Evolutionary conservation across 1,140 invertebrate species (phyloP).

Genomic region (Frieseomelitta varia): DNA sequence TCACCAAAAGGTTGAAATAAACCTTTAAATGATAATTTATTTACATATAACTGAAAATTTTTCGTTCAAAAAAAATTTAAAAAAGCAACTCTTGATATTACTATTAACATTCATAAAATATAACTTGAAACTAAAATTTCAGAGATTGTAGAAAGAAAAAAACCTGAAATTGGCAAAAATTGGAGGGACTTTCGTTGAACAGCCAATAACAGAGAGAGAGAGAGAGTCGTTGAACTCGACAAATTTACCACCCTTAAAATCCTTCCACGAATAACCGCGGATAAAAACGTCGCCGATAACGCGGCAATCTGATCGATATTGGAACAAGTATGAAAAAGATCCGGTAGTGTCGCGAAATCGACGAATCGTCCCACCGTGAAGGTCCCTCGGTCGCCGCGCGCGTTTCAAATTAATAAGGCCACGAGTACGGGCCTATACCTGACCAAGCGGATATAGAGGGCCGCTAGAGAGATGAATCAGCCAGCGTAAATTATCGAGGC

Average conservation of each 20-base stretch:
- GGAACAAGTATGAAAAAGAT: neutral
- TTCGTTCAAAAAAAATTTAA: too few species aligned
- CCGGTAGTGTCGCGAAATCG: neutral
- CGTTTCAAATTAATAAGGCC: slow-evolving; percentile 79
- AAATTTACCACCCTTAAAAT: neutral
- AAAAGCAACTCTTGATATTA: too few species aligned
- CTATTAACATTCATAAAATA: too few species aligned
- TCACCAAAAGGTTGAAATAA: too few species aligned
- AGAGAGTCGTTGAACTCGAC: too few species aligned
- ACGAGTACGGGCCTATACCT: slow-evolving; percentile 51
- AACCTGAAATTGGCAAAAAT: too few species aligned
- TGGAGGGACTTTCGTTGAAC: too few species aligned
- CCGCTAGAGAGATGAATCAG: slow-evolving; percentile 71
- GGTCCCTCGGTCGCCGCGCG: slow-evolving; percentile 19
- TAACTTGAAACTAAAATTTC: too few species aligned
- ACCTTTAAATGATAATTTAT: too few species aligned
- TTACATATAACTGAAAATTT: too few species aligned
- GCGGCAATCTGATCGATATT: neutral
- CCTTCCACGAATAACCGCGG: neutral
- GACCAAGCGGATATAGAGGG: slow-evolving; percentile 39
- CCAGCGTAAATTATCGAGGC: slow-evolving; percentile 74
- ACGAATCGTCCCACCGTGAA: neutral
- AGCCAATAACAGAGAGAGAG: too few species aligned
- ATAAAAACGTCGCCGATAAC: neutral
- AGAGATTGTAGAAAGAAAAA: too few species aligned